phyloP scores from a whole-genome alignment of 2,888 invertebrate species.

The Drosophila phalerata region DNA sequence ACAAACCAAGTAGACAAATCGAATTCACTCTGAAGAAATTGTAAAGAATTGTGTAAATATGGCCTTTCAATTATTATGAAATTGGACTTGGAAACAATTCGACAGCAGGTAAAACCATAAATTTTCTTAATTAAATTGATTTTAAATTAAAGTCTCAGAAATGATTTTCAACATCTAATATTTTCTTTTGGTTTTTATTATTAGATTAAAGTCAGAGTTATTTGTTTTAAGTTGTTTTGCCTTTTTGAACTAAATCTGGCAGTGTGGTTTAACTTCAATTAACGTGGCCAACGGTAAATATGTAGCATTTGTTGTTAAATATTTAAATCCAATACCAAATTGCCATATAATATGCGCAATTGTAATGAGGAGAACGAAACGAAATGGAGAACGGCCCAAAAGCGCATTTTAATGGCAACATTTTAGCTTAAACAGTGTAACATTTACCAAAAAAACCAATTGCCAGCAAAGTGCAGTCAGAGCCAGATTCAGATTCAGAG shows the following conservation, averaged over 20 bases:
- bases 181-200: neutral
- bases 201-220: constrained; percentile 5
- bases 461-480: constrained; percentile 16
- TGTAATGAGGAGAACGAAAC: constrained; percentile 46
- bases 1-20: constrained; percentile 13
- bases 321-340: constrained; percentile 73
- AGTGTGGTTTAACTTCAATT: constrained; percentile 61
- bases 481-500: neutral
- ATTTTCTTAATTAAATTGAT: too few relatives aligned
- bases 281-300: constrained; percentile 54
- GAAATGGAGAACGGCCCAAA: constrained; percentile 26
- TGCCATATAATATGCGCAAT: constrained; percentile 68
- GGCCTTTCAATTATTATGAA: neutral
- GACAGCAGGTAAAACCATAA: neutral
- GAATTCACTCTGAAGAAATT: neutral
- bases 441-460: constrained; percentile 48
- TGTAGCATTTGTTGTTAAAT: constrained; percentile 55
- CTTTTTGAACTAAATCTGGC: constrained; percentile 7
- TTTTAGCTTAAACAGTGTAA: constrained; percentile 72
- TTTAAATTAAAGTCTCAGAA: neutral
- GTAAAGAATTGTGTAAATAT: constrained; percentile 22
- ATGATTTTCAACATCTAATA: neutral
- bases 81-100: neutral
- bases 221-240: constrained; percentile 19
- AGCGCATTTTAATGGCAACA: constrained; percentile 73